Evolutionary conservation across 2,888 invertebrate genomes (phyloP).

Genomic region (Zonitis immaculata): DNA sequence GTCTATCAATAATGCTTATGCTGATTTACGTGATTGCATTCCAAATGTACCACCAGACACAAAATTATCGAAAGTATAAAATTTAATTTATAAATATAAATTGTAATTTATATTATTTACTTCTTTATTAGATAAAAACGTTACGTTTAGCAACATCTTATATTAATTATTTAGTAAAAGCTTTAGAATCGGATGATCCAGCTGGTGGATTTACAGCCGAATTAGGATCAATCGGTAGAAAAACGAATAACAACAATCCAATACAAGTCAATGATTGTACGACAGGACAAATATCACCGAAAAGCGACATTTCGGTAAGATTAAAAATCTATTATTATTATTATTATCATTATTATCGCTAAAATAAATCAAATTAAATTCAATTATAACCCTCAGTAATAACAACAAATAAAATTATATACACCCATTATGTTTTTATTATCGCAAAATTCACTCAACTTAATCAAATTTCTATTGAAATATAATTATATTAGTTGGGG

Average conservation of each 20-base stretch:
- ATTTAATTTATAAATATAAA: slow-evolving; percentile 19
- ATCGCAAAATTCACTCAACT: neutral
- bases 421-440: neutral
- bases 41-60: slow-evolving; percentile 96
- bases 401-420: neutral
- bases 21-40: slow-evolving; percentile 87
- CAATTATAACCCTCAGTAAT: neutral
- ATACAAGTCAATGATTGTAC: slow-evolving; percentile 38
- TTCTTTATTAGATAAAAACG: slow-evolving; percentile 84
- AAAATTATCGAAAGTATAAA: slow-evolving; percentile 80
- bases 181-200: slow-evolving; percentile 80
- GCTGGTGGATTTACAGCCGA: slow-evolving; percentile 88
- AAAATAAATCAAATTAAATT: slow-evolving; percentile 14
- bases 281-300: slow-evolving; percentile 37
- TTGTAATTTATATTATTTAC: slow-evolving; percentile 7
- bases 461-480: neutral
- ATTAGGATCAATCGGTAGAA: slow-evolving; percentile 51
- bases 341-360: neutral
- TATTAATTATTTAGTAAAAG: slow-evolving; percentile 87
- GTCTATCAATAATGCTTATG: slow-evolving; percentile 93
- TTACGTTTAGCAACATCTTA: slow-evolving; percentile 88
- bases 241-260: slow-evolving; percentile 36
- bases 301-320: slow-evolving; percentile 44
- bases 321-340: slow-evolving; percentile 7
- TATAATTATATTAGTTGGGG: too few species aligned